Percentiles rank a stretch among this genome's conserved stretches.
These are phyloP conservation scores for Adrianichthys oophorus DNA, from an alignment of 2,797 vertebrate species.

Conservation along the genomic window DNA sequence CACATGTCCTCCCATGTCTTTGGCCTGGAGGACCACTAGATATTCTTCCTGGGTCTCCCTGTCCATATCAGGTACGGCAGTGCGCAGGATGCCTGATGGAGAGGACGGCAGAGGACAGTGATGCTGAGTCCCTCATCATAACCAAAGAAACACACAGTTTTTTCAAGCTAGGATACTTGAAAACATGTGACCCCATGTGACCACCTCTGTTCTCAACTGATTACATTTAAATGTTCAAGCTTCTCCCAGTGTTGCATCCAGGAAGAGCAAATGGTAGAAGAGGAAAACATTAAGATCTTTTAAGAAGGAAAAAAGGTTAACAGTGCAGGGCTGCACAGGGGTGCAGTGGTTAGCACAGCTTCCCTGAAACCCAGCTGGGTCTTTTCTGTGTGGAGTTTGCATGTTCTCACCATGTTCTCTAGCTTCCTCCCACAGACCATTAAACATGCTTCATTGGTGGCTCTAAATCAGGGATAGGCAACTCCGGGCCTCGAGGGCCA, in stretches of 20 bases:
- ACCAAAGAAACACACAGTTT: slow-evolving; percentile 42
- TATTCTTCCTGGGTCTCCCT: slow-evolving; percentile 87
- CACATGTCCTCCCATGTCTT: slow-evolving; percentile 91
- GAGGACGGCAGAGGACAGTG: slow-evolving; percentile 26
- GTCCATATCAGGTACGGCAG: slow-evolving; percentile 89
- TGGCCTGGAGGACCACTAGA: slow-evolving; percentile 87
- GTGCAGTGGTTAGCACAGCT: too few relatives aligned
- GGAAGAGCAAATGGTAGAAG: slow-evolving; percentile 32
- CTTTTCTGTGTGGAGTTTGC: too few relatives aligned
- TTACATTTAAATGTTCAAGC: slow-evolving; percentile 4
- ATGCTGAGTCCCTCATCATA: slow-evolving; percentile 26
- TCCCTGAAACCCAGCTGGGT: too few relatives aligned
- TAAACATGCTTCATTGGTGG: too few relatives aligned
- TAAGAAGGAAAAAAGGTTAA: slow-evolving; percentile 33
- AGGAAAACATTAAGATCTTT: slow-evolving; percentile 17
- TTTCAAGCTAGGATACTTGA: slow-evolving; percentile 22
- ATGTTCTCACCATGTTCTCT: too few relatives aligned
- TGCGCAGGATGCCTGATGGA: slow-evolving; percentile 81
- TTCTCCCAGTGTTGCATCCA: slow-evolving; percentile 18
- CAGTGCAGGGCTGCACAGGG: background rate
- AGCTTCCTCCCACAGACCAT: too few relatives aligned
- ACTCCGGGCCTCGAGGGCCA: too few relatives aligned
- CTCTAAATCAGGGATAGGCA: too few relatives aligned
- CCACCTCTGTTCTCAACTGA: slow-evolving; percentile 10
- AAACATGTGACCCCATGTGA: slow-evolving; percentile 25